Base-by-base conservation (phyloP, 2,797 vertebrate species). In the Eulemur rubriventer region DNA sequence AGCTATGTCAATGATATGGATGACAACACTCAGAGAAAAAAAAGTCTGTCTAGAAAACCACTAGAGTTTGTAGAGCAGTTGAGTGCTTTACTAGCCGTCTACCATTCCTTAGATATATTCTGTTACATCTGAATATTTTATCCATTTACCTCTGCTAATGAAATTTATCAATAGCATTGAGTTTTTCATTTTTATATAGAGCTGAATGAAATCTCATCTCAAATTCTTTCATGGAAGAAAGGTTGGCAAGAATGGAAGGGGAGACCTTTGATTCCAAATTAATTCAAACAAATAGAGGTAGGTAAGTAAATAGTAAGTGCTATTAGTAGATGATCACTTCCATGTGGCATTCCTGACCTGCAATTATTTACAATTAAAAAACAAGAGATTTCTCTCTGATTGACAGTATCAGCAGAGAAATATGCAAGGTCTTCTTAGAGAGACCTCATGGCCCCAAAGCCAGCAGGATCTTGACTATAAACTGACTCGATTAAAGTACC, bases 281-380 rank as follows among this genome's bases (percentile, higher is more conserved):
- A 72, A 80, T 46, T 70, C 28, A 70, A 88, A 78, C 22, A 84
- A 89, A 65, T 9, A 93, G 43, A 82, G 20, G 20, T 12, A 55
- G 22, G 38, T 20, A 78, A 30, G 46, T 33, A 85, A 92, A 70
- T 16, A 72, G 14, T 8, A 70, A 93, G 26, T 43, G 4, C 18
- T 48, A 4, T 12, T 95, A 28, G 10, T 59, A 93, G 52, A 82
- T 81, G 59, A 57, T 4, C 76, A 70, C 65, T 59, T 88, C 20
- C 22, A 12, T 35, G 35, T 67, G 30, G 43, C 76, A 85, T 41
- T 82, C n/a, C 24, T 48, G 26, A 43, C 22, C 65, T 35, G 2
- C 6, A 89, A 46, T 76, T 93, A 89, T 82, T 91, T 80, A 82
- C 24, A 90, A 90, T 72, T 18, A 89, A 93, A 94, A 30, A 96